Evolutionary conservation across 2,888 invertebrate genomes (phyloP).

Genomic region (Troides aeacus): DNA sequence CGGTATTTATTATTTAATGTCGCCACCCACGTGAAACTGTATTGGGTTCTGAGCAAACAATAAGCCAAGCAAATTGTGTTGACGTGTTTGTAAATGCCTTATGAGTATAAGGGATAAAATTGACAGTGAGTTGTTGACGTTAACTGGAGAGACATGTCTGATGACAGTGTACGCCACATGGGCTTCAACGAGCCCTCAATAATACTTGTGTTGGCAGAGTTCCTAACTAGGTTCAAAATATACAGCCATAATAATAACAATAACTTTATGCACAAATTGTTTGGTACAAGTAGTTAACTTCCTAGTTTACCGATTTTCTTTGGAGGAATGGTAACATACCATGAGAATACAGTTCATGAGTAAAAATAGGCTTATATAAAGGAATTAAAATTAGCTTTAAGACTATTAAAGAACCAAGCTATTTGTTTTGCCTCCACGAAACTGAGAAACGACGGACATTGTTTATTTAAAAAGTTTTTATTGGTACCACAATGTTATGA

Average conservation of each 20-base stretch:
- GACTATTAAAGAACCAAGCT: neutral
- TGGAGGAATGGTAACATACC: too few relatives aligned
- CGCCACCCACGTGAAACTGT: conserved; percentile 45
- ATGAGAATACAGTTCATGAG: too few relatives aligned
- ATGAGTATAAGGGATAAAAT: conserved; percentile 42
- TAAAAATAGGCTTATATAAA: too few relatives aligned
- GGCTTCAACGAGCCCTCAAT: conserved; percentile 40
- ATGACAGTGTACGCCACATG: conserved; percentile 48
- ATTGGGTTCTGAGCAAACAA: conserved; percentile 40
- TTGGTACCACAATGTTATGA: too few relatives aligned
- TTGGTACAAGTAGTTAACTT: too few relatives aligned
- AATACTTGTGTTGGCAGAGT: conserved; percentile 36
- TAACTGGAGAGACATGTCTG: conserved; percentile 13
- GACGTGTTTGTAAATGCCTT: conserved; percentile 45
- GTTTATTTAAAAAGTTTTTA: too few relatives aligned
- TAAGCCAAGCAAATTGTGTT: conserved; percentile 49
- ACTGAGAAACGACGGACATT: too few relatives aligned
- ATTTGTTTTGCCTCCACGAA: too few relatives aligned
- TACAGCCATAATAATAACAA: neutral
- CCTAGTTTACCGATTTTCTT: too few relatives aligned
- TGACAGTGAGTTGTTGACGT: conserved; percentile 42
- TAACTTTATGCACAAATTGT: neutral
- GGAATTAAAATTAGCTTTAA: too few relatives aligned
- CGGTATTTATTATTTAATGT: conserved; percentile 25
- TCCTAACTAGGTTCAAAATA: conserved; percentile 25